Evolutionary conservation across 2,888 invertebrate genomes (phyloP), one percentile per base, ranked within the genome.

Genomic region (Trichopoda pennipes): DNA sequence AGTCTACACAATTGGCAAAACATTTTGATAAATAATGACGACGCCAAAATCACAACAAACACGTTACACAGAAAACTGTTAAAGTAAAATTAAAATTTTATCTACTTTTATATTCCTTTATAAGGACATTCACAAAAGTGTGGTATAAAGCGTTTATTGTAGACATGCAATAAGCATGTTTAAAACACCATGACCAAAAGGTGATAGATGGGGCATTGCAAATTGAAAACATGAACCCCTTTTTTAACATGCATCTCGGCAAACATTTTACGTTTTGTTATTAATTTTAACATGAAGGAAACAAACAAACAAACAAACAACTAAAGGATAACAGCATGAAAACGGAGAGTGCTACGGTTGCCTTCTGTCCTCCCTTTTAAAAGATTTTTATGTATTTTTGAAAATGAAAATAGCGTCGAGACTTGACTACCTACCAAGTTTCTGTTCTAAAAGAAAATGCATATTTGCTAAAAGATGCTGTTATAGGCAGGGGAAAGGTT

Each of bases 381-480:
- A 8, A 17, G 49, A 56, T 55, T 28, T 21, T 64, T 3, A 32
- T 58, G n/a, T 1, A 23, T 17, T 66, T 70, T 35, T 21, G 63
- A 44, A 72, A 68, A 72, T 74, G 17, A 51, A 68, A 73, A 63
- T 64, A 75, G 60, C 42, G 56, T 72, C 79, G 72, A 79, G 82
- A 79, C 82, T 70, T 79, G 79, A 82, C 61, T 82, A 60, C 38
- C 61, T 82, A 60, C 38, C 32, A 77, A 73, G 38, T 72, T 42
- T n/a, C 49, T 23, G 56, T 16, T 64, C 16, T 9, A 21, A 53
- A 61, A 19, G n/a, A 12, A 35, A 75, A 66, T 68, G 32, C 23
- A 61, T 61, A 61, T 61, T 17, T 47, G 9, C 21, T 19, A 12
- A 21, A 35, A 10, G 47, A 47, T 47, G 53, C 53, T 32, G 10